phyloP scores from a whole-genome alignment of 2,888 invertebrate genomes.

The Calephelis perditalis region DNA sequence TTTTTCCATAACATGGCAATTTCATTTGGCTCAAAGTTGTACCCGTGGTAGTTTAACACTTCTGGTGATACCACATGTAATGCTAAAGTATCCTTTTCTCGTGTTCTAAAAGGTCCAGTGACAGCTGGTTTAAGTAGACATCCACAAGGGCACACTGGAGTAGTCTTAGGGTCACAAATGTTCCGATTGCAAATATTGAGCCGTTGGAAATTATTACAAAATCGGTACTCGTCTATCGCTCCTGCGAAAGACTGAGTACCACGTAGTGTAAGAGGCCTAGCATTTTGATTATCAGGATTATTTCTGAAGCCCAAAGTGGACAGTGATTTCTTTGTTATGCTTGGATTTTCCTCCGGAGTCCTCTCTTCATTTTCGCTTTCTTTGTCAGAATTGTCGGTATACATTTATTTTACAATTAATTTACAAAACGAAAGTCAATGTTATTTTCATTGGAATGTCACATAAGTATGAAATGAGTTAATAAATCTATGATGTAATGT shows the following conservation, averaged over 20 bases:
- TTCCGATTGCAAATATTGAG: constrained; percentile 54
- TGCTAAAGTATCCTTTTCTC: constrained; percentile 61
- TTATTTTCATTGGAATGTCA: not conserved
- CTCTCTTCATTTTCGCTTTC: constrained; percentile 62
- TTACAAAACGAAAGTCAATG: constrained; percentile 12
- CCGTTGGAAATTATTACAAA: constrained; percentile 57
- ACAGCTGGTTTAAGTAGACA: constrained; percentile 55
- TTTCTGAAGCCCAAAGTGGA: constrained; percentile 64
- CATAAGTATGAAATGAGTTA: no score
- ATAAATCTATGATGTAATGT: no score
- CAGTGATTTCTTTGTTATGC: constrained; percentile 61
- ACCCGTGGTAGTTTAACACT: constrained; percentile 75
- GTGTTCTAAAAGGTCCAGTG: constrained; percentile 58
- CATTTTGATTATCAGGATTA: constrained; percentile 51
- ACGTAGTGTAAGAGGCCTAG: constrained; percentile 55
- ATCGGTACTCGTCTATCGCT: constrained; percentile 56
- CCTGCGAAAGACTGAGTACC: constrained; percentile 69
- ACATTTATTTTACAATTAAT: constrained; percentile 41
- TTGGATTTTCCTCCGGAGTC: constrained; percentile 53
- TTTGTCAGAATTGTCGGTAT: constrained; percentile 63
- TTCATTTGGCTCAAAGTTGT: constrained; percentile 73
- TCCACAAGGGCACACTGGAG: constrained; percentile 64
- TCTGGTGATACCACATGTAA: constrained; percentile 73
- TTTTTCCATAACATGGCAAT: constrained; percentile 84
- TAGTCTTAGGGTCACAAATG: constrained; percentile 46